Evolutionary conservation across 2,888 invertebrate species (phyloP), one percentile per base, ranked within the genome.

Genomic region (Adela reaumurella): DNA sequence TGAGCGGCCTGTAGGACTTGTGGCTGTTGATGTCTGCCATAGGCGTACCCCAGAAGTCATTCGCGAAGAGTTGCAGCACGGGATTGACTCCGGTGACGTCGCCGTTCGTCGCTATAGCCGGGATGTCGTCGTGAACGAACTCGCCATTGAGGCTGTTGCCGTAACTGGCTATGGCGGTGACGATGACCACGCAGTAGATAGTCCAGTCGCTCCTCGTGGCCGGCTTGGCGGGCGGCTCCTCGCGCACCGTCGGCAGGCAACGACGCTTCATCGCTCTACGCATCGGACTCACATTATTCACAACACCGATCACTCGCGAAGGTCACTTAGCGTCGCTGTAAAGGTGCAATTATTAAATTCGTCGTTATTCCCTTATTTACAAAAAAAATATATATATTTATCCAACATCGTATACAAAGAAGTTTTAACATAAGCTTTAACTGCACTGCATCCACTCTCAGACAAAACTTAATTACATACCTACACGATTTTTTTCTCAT

Each of bases 41-140:
- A 28, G 90, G 87, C 49, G 87, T 89, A n/a, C 93, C 93, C 94
- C 93, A 94, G 67, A 92, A 94, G 70, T 94, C 94, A 66, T 92
- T 89, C 59, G 78, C 74, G 62, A 90, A 85, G 58, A 89, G 78
- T 58, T 82, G 81, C 53, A 74, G 62, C 58, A 89, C 67, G 24
- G 84, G 71, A 53, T 82, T 87, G 48, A 81, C 76, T 1, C 88
- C 91, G 46, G 85, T 81, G 54, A 92, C 93, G 68, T 94, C 93
- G 61, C 84, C 83, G 68, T 93, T 94, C 54, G 86, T 81, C 61
- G 87, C 87, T 57, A 93, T 87, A 29, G 92, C 93, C 50, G 90
- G 91, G 56, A 92, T 85, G 66, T 94, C 93, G 64, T 93, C 93
- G 73, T 94, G 93, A 54, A 94, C 92, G 63, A 93, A 92, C 65